Base-by-base conservation (phyloP, 2,888 invertebrate species). In the Scrobipalpa atriplicella region DNA sequence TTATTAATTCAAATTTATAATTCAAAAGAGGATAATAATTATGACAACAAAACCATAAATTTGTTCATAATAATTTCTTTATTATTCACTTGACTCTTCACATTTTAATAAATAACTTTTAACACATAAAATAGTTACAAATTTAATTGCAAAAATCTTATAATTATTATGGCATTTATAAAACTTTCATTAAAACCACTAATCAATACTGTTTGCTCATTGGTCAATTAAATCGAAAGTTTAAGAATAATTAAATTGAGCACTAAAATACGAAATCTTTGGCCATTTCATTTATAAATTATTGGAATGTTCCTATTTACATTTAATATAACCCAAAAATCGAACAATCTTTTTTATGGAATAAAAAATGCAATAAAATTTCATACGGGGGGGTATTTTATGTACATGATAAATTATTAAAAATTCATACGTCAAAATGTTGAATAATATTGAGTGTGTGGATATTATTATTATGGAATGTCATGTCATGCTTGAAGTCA, bases 121-220 rank as follows among this genome's bases (percentile, higher is more conserved):
- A 62, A 41, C 11, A n/a, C 9, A 13, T 10, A 21, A 29, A 29
- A 29, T 29, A 41, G 9, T 64, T 41, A 69, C 39, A 65, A 61
- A 60, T 61, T 67, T 66, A 67, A 52, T 41, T 52, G 62, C 58
- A 66, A 62, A 58, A 52, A 60, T 62, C 67, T 73, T 73, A 76
- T 2, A 67, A 60, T 67, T 81, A 79, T 72, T 81, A 81, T 82
- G 81, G 81, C 82, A 68, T 71, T 72, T 63, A 68, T 65, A 71
- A 66, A 65, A 69, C 70, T 68, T 63, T 10, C 43, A 62, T 71
- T 7, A 9, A 58, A 58, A 58, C 58, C 21, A 21, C 62, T 69
- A 72, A 52, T 65, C 69, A 77, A 76, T 77, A 77, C 72, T 74
- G 74, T 65, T 69, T 67, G 67, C 56, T 43, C 70, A 66, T 73